Percentiles rank a stretch among this genome's conserved stretches.
These are phyloP conservation scores for Cynocephalus volans DNA, from an alignment of 2,113 vertebrate genomes.

Conservation along the genomic window DNA sequence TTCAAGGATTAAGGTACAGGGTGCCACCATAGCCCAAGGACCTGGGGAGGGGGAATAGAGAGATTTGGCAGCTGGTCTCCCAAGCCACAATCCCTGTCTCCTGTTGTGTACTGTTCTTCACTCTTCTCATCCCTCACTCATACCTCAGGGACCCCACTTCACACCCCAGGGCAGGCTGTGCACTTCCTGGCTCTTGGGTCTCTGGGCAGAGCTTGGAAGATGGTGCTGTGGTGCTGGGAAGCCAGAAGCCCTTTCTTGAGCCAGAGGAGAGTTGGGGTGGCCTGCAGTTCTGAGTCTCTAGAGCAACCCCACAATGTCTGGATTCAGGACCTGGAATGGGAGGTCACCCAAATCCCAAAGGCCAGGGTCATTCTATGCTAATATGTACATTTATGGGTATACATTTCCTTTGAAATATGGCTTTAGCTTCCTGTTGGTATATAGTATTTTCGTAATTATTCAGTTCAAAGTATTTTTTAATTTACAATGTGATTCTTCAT, in stretches of 20 bases:
- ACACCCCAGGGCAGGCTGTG: rapidly evolving
- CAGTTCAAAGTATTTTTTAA: neutral
- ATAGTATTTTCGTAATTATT: neutral
- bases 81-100: neutral
- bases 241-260: neutral
- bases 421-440: neutral
- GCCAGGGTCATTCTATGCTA: neutral
- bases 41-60: neutral
- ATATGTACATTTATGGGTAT: too few species aligned
- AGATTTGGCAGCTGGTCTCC: neutral
- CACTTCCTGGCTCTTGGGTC: neutral
- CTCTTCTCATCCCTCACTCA: neutral
- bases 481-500: neutral
- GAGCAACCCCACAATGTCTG: rapidly evolving
- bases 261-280: neutral
- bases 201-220: neutral
- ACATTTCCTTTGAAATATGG: neutral
- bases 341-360: too few species aligned
- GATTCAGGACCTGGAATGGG: neutral
- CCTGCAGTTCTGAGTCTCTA: neutral
- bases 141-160: neutral
- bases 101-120: too few species aligned
- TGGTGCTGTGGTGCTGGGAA: rapidly evolving
- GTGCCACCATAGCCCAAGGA: rapidly evolving
- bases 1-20: rapidly evolving